Conservation (phyloP, 2,888 invertebrate species). For the Psococerastis gibbosa region DNA sequence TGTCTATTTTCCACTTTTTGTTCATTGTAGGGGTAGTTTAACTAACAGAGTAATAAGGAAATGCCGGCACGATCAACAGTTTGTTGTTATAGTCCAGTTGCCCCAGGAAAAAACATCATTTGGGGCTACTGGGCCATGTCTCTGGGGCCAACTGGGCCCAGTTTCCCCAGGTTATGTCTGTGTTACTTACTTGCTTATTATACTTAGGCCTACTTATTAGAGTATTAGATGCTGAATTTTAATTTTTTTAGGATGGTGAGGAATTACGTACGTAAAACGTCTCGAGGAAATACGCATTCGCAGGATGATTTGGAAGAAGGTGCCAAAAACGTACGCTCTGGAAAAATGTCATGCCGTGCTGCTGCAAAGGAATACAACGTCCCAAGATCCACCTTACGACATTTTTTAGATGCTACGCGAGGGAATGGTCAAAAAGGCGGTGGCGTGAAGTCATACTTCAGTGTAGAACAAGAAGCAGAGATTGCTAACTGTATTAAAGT, state of each 20-base stretch:
- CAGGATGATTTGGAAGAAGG: background rate
- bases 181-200: no score
- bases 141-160: background rate
- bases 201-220: background rate
- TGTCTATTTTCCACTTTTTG: no score
- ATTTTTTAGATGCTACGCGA: background rate
- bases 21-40: no score
- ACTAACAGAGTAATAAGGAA: no score
- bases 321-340: background rate
- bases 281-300: background rate
- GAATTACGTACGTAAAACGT: background rate
- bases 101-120: background rate
- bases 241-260: background rate
- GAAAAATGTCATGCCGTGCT: background rate
- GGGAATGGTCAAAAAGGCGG: background rate
- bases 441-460: no score
- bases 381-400: background rate
- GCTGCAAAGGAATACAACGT: background rate
- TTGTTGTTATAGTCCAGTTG: background rate
- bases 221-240: background rate
- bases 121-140: background rate
- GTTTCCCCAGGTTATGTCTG: background rate
- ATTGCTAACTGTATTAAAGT: background rate
- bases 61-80: no score
- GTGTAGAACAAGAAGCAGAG: no score